Evolutionary conservation across 2,113 vertebrate species (phyloP).

Genomic region (Elephantulus edwardii): DNA sequence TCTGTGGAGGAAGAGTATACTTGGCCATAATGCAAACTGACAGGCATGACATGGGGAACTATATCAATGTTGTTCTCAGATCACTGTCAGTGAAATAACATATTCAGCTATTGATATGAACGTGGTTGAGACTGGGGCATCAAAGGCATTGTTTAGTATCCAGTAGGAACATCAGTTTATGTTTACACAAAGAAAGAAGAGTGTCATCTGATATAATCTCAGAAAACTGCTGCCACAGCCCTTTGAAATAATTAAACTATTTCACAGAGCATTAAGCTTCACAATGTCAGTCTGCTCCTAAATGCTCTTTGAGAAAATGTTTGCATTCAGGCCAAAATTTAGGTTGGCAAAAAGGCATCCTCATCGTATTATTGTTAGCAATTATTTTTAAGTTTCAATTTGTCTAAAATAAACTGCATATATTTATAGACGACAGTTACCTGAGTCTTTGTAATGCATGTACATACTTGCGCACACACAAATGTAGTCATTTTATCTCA

Average conservation of each 20-base stretch:
- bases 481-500: background rate
- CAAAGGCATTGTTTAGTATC: constrained; percentile 37
- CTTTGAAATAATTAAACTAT: constrained; percentile 74
- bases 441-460: constrained; percentile 20
- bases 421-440: constrained; percentile 41
- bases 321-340: constrained; percentile 64
- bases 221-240: constrained; percentile 74
- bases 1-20: background rate
- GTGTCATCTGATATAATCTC: constrained; percentile 63
- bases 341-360: constrained; percentile 52
- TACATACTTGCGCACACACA: background rate
- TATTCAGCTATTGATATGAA: background rate
- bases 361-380: background rate
- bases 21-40: background rate
- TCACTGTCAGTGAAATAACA: background rate
- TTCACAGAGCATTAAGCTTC: constrained; percentile 78
- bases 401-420: background rate
- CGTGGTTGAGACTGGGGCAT: background rate
- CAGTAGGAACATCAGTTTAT: constrained; percentile 36
- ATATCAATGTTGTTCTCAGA: background rate
- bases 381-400: constrained; percentile 31
- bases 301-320: constrained; percentile 66
- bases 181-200: constrained; percentile 57
- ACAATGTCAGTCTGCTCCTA: constrained; percentile 70
- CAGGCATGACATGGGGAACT: background rate